A percentile compares a stretch with the other conserved stretches of the same genome.
These are phyloP conservation scores for Eupithecia exiguata DNA, from an alignment of 2,888 invertebrate genomes.

Conservation along the genomic window DNA sequence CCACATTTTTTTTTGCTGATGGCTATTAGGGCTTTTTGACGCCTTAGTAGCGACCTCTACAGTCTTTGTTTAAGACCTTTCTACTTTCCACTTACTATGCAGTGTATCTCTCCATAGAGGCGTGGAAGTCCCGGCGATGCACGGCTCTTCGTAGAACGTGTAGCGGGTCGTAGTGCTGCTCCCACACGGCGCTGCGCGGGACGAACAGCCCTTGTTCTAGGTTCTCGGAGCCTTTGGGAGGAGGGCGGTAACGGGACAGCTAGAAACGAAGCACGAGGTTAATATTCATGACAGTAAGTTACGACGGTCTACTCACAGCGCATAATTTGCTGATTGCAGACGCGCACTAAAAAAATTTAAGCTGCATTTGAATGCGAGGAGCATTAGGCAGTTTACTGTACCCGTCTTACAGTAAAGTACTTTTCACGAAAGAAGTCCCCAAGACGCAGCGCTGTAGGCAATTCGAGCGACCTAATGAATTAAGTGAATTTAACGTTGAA, in stretches of 20 bases:
- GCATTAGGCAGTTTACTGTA: neutral
- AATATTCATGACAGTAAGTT: neutral
- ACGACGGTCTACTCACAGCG: neutral
- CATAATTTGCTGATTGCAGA: neutral
- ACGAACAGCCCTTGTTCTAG: conserved; percentile 96
- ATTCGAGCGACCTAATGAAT: too few species aligned
- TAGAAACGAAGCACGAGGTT: conserved; percentile 52
- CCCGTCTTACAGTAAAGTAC: neutral
- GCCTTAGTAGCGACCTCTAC: too few species aligned
- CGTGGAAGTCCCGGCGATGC: conserved; percentile 96
- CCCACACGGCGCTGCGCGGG: conserved; percentile 94
- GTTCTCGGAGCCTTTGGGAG: conserved; percentile 87
- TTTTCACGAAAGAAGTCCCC: too few species aligned
- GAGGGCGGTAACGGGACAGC: conserved; percentile 94
- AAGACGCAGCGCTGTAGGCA: too few species aligned
- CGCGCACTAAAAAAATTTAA: neutral
- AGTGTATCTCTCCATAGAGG: conserved; percentile 96
- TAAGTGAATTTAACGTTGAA: too few species aligned
- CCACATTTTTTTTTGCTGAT: too few species aligned
- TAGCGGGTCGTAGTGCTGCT: conserved; percentile 95
- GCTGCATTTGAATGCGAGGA: neutral
- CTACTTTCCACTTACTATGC: conserved; percentile 85
- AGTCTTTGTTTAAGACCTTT: too few species aligned
- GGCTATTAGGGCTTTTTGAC: too few species aligned
- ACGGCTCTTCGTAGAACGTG: conserved; percentile 96